phyloP scores from a whole-genome alignment of 1,140 invertebrate genomes.

The Penaeus chinensis region DNA sequence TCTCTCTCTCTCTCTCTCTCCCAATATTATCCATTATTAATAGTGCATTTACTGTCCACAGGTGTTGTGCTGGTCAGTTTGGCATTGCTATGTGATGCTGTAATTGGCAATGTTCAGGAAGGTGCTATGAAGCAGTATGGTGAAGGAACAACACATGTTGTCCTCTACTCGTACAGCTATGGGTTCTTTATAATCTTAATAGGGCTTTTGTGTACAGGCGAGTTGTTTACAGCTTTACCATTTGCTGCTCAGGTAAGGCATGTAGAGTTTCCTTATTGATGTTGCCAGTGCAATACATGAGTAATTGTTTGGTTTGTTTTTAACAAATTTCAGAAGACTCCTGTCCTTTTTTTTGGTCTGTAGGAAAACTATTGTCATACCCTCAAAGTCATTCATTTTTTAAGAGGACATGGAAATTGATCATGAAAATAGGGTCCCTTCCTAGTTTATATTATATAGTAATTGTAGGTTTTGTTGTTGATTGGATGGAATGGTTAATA shows the following conservation, averaged over 20 bases:
- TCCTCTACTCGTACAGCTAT: conserved; percentile 91
- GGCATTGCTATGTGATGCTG: conserved; percentile 91
- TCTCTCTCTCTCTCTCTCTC: too few species aligned
- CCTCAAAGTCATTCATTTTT: too few species aligned
- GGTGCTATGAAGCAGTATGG: conserved; percentile 88
- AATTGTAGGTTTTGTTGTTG: too few species aligned
- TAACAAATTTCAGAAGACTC: too few species aligned
- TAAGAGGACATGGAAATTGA: too few species aligned
- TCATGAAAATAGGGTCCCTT: too few species aligned
- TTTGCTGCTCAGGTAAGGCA: conserved; percentile 82
- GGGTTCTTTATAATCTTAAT: conserved; percentile 87
- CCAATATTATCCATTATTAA: too few species aligned
- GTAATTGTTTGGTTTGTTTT: too few species aligned
- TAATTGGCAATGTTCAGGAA: conserved; percentile 96
- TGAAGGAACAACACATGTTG: conserved; percentile 90
- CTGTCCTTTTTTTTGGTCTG: neutral
- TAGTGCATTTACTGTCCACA: conserved; percentile 65
- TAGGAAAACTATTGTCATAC: neutral
- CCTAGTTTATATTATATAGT: too few species aligned
- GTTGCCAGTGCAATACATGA: neutral
- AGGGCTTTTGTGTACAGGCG: conserved; percentile 80
- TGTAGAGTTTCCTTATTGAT: neutral
- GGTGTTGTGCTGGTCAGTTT: conserved; percentile 87
- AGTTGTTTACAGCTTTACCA: conserved; percentile 79
- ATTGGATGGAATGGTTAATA: too few species aligned